Conservation (phyloP, 2,797 vertebrate species). For the Phoebastria nigripes region DNA sequence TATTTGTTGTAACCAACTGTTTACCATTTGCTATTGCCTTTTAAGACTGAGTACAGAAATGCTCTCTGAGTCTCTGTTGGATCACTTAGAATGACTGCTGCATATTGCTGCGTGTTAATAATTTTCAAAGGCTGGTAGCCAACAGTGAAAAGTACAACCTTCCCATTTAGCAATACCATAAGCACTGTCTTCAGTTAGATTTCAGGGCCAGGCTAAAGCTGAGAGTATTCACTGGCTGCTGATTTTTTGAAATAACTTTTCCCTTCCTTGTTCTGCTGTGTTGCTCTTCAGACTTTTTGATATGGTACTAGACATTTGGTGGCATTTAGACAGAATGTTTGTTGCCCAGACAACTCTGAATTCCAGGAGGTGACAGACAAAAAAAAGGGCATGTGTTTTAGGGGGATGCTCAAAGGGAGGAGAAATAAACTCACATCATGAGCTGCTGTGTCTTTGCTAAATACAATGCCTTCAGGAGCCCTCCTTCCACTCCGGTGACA, state of each 20-base stretch:
- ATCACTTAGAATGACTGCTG: constrained; percentile 18
- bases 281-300: not conserved
- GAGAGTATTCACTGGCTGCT: not conserved
- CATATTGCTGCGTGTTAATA: constrained; percentile 27
- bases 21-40: constrained; percentile 35
- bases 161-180: not conserved
- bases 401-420: not conserved
- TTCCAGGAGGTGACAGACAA: not conserved
- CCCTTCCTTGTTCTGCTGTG: not conserved
- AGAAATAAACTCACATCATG: not conserved
- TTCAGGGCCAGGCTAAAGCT: not conserved
- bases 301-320: not conserved
- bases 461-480: not conserved
- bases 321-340: not conserved
- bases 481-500: not conserved
- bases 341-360: not conserved
- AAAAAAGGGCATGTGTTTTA: not conserved
- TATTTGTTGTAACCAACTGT: constrained; percentile 19
- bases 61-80: constrained; percentile 17
- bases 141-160: constrained; percentile 16
- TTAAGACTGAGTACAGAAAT: constrained; percentile 10
- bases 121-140: constrained; percentile 44
- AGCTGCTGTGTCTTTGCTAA: not conserved
- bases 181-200: not conserved
- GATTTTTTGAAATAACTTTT: not conserved